phyloP scores from a whole-genome alignment of 2,113 vertebrate species.

The Pelecanoides urinatrix region DNA sequence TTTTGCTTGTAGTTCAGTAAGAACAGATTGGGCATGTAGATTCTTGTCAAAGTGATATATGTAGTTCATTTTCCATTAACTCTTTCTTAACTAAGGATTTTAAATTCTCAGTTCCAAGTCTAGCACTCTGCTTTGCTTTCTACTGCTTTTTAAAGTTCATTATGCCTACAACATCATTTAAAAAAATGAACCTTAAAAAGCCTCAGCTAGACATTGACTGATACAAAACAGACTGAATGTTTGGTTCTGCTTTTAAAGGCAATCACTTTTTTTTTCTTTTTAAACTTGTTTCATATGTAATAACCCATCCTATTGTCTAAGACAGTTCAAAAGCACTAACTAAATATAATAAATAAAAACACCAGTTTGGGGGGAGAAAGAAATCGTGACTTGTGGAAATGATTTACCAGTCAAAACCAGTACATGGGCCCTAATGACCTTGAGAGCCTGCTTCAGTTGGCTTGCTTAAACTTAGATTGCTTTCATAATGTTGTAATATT shows the following conservation, averaged over 20 bases:
- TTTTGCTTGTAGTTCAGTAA: conserved; percentile 66
- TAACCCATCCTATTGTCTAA: conserved; percentile 21
- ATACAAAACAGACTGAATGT: neutral
- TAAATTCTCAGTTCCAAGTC: conserved; percentile 5
- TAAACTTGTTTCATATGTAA: neutral
- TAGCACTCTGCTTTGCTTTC: conserved; percentile 40
- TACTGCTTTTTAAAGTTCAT: conserved; percentile 40
- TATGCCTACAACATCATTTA: neutral
- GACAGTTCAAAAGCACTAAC: neutral
- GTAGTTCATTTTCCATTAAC: conserved; percentile 68
- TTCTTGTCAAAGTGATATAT: conserved; percentile 67
- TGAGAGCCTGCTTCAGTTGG: neutral
- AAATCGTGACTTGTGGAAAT: neutral
- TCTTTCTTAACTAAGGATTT: conserved; percentile 65
- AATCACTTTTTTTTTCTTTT: neutral
- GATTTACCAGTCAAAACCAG: neutral
- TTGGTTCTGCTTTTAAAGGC: conserved; percentile 38
- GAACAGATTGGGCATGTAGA: conserved; percentile 74
- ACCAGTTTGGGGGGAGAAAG: neutral
- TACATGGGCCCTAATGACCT: neutral
- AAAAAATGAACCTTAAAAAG: conserved; percentile 35
- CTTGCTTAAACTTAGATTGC: conserved; percentile 15
- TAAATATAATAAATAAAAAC: neutral
- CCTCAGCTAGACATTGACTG: neutral
- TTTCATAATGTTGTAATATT: neutral